These are phyloP conservation scores for Microctenopoma stevenorrisi DNA, from an alignment of 2,797 vertebrate genomes.

Conservation along the genomic window DNA sequence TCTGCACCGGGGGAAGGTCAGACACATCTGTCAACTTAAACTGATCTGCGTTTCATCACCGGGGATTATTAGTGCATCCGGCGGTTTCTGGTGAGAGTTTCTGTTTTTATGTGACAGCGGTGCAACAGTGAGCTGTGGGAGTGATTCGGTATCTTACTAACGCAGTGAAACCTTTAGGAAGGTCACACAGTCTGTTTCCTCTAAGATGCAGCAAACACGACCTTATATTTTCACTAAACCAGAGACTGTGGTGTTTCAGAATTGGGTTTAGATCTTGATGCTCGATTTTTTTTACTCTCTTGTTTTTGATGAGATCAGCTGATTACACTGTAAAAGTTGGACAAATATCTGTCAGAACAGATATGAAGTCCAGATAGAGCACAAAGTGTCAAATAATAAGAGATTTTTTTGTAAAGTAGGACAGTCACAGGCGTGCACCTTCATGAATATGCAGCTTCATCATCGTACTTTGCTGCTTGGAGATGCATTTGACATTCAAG, in stretches of 20 bases:
- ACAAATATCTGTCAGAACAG: neutral
- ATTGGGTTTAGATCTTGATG: neutral
- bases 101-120: slow-evolving; percentile 17
- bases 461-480: slow-evolving; percentile 13
- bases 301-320: neutral
- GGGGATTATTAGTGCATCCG: slow-evolving; percentile 6
- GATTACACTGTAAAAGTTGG: slow-evolving; percentile 3
- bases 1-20: slow-evolving; percentile 46
- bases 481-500: slow-evolving; percentile 45
- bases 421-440: neutral
- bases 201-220: neutral
- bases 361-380: neutral
- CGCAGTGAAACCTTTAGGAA: neutral
- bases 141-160: neutral
- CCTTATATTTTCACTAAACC: neutral
- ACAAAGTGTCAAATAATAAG: neutral
- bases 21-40: slow-evolving; percentile 31
- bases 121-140: slow-evolving; percentile 19
- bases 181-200: neutral
- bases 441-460: slow-evolving; percentile 7
- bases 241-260: neutral
- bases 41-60: neutral
- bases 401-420: neutral
- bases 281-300: too few relatives aligned
- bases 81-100: slow-evolving; percentile 60